A percentile compares a stretch with the other conserved stretches of the same genome.
phyloP scores from a whole-genome alignment of 2,888 invertebrate genomes.

The Lepidonotus clava region DNA sequence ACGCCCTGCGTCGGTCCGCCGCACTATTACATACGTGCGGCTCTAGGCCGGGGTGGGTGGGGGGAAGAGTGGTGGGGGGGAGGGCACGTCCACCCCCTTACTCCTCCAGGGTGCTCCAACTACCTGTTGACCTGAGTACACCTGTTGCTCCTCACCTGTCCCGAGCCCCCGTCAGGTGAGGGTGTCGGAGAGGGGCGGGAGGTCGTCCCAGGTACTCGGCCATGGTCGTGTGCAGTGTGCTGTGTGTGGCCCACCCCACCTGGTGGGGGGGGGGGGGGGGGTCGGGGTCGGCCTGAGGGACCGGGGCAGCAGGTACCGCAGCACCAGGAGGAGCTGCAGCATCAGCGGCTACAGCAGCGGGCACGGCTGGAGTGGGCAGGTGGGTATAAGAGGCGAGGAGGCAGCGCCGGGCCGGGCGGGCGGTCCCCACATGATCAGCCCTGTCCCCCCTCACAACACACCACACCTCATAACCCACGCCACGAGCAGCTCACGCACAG shows the following conservation, averaged over 20 bases:
- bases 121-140: too few relatives aligned
- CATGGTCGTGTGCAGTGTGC: too few relatives aligned
- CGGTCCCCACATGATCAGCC: not conserved
- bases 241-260: not conserved
- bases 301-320: not conserved
- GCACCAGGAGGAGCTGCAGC: not conserved
- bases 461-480: not conserved
- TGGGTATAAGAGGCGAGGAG: not conserved
- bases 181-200: conserved; percentile 5
- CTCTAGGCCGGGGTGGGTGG: too few relatives aligned
- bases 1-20: too few relatives aligned
- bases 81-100: too few relatives aligned
- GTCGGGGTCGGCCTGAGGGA: not conserved
- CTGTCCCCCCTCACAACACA: not conserved
- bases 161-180: too few relatives aligned
- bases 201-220: not conserved
- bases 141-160: too few relatives aligned
- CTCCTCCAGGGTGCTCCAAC: too few relatives aligned
- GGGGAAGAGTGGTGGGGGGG: too few relatives aligned
- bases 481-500: not conserved
- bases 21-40: too few relatives aligned
- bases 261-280: not conserved
- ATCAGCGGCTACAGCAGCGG: not conserved
- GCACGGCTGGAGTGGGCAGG: not conserved
- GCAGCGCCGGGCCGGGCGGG: not conserved